Conservation (phyloP, 2,113 vertebrate genomes). For the Oryzias celebensis region DNA sequence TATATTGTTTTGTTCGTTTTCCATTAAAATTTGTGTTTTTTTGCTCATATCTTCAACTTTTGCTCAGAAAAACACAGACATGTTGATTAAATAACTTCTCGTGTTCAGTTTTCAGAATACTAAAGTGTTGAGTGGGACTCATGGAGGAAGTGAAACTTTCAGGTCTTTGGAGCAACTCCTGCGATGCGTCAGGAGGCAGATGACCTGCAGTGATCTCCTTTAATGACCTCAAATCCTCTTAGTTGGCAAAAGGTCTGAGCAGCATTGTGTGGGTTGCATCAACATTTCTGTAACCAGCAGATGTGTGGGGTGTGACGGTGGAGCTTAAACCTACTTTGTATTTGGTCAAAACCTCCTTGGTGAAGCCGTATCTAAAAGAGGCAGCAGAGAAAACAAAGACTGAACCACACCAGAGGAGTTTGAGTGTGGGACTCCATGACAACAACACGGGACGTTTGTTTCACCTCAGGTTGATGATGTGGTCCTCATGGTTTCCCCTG, state of each 20-base stretch:
- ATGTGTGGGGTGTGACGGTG: no score
- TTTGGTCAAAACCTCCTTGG: constrained; percentile 92
- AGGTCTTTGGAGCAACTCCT: neutral
- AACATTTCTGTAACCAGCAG: no score
- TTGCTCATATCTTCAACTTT: no score
- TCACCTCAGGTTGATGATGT: constrained; percentile 91
- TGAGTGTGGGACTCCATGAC: no score
- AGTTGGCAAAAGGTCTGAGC: constrained; percentile 19
- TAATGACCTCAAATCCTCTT: constrained; percentile 57
- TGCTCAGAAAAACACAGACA: no score
- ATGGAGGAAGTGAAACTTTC: neutral
- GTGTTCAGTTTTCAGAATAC: no score
- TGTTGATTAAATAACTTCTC: no score
- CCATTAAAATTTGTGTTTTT: no score
- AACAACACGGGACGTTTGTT: neutral
- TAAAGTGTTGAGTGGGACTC: no score
- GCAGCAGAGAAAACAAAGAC: neutral
- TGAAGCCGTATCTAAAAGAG: constrained; percentile 87
- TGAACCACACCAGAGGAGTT: neutral
- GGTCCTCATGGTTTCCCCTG: constrained; percentile 94
- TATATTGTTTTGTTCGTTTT: no score
- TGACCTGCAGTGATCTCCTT: constrained; percentile 20
- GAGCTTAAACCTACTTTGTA: constrained; percentile 82
- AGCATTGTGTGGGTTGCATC: neutral
- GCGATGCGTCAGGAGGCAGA: constrained; percentile 19